phyloP scores from a whole-genome alignment of 1,140 invertebrate genomes.

The Pteromalus puparum region DNA sequence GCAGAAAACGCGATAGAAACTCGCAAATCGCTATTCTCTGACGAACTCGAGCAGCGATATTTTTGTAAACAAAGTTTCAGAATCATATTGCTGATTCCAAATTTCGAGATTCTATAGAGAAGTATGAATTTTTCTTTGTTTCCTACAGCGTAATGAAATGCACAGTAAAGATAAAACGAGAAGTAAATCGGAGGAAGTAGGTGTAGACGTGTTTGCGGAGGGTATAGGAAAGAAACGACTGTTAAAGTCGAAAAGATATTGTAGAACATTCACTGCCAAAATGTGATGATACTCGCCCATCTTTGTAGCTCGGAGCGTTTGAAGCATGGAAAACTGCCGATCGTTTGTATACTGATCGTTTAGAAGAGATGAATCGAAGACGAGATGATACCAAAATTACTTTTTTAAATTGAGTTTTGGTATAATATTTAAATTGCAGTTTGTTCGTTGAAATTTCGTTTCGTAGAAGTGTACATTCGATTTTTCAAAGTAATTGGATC shows the following conservation, averaged over 20 bases:
- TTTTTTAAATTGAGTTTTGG: not conserved
- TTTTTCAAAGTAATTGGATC: too few relatives aligned
- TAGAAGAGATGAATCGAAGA: not conserved
- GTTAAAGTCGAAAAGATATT: conserved; percentile 22
- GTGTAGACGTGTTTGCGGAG: not conserved
- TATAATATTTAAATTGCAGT: too few relatives aligned
- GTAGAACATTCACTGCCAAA: conserved; percentile 72
- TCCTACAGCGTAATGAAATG: not conserved
- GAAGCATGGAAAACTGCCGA: conserved; percentile 58
- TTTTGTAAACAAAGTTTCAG: conserved; percentile 41
- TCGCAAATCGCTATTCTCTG: conserved; percentile 16
- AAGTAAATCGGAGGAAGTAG: not conserved
- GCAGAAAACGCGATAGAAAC: conserved; percentile 11
- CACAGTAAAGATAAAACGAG: not conserved
- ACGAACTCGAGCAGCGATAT: conserved; percentile 40
- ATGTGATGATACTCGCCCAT: conserved; percentile 70
- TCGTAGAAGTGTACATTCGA: too few relatives aligned
- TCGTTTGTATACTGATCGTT: conserved; percentile 39
- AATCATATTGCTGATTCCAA: conserved; percentile 21
- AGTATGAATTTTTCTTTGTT: not conserved
- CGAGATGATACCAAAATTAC: not conserved
- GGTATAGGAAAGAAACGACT: conserved; percentile 52
- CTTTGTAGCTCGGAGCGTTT: conserved; percentile 62
- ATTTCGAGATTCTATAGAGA: conserved; percentile 9
- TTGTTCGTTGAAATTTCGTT: too few relatives aligned